Evolutionary conservation across 2,113 vertebrate species (phyloP).

Genomic region (Nipponia nippon): DNA sequence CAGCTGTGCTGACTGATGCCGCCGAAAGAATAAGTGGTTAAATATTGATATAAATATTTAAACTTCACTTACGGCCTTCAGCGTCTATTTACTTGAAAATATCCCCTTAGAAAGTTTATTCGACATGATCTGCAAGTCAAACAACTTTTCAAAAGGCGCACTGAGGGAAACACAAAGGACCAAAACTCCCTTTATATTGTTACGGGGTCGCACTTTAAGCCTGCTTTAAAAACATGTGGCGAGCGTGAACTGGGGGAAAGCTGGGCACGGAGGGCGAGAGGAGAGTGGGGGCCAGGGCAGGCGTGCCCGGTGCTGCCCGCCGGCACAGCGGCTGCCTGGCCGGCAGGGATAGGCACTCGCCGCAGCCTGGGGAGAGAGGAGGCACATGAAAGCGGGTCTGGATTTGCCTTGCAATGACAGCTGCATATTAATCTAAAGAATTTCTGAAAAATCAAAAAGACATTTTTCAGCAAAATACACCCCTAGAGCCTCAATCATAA

Average conservation of each 20-base stretch:
- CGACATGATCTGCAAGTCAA: conserved; percentile 54
- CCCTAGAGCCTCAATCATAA: conserved; percentile 89
- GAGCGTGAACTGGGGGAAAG: neutral
- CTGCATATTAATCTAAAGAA: conserved; percentile 99
- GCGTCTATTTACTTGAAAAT: conserved; percentile 32
- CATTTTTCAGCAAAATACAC: conserved; percentile 84
- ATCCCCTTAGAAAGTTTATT: conserved; percentile 40
- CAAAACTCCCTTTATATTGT: neutral
- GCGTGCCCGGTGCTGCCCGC: fast-evolving
- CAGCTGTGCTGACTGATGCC: fast-evolving
- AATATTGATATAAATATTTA: conserved; percentile 16
- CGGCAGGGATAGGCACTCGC: conserved; percentile 64
- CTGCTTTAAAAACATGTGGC: neutral
- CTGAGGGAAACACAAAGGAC: neutral
- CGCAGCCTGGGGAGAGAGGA: conserved; percentile 86
- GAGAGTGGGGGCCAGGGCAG: neutral
- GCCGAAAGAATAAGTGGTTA: neutral
- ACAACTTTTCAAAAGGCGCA: conserved; percentile 24
- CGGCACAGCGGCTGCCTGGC: conserved; percentile 14
- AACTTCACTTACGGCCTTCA: neutral
- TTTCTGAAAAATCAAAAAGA: conserved; percentile 98
- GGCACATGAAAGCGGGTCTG: conserved; percentile 90
- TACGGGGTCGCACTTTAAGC: neutral
- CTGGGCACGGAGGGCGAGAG: neutral
- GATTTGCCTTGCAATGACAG: conserved; percentile 95